phyloP scores from a whole-genome alignment of 2,113 vertebrate genomes.

The Rousettus leschenaultii region DNA sequence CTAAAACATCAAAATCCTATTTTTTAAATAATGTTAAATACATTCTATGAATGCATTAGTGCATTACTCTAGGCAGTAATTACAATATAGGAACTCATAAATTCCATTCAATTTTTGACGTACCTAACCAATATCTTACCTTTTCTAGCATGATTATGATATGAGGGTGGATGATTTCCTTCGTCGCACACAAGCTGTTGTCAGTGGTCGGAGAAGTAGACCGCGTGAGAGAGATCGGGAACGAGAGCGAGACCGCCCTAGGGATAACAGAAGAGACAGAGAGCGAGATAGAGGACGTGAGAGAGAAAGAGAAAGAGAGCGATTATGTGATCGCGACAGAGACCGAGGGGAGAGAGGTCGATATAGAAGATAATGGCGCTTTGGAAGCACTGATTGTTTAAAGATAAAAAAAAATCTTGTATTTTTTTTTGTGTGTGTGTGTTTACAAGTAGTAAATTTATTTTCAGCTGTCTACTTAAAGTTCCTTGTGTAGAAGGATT shows the following conservation, averaged over 20 bases:
- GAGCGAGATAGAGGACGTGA: conserved; percentile 91
- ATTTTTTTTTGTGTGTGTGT: conserved; percentile 85
- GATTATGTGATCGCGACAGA: conserved; percentile 90
- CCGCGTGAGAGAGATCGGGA: conserved; percentile 94
- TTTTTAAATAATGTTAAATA: not conserved
- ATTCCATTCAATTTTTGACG: not conserved
- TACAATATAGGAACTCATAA: not conserved
- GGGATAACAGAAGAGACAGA: conserved; percentile 89
- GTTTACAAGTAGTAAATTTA: conserved; percentile 88
- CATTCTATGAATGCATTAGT: not conserved
- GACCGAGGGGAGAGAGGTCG: conserved; percentile 92
- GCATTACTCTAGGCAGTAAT: not conserved
- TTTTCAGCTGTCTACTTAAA: conserved; percentile 86
- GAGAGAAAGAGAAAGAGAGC: conserved; percentile 88
- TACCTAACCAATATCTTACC: conserved; percentile 41
- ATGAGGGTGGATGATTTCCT: conserved; percentile 99
- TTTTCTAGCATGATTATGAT: conserved; percentile 95
- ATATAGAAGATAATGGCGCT: conserved; percentile 90
- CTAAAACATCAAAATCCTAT: not conserved
- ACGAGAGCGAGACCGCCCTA: conserved; percentile 90
- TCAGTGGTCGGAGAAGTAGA: conserved; percentile 92
- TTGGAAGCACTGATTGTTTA: conserved; percentile 77
- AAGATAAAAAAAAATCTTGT: conserved; percentile 76
- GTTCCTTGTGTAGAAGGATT: conserved; percentile 86
- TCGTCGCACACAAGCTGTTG: conserved; percentile 95